A percentile compares a stretch with the other conserved stretches of the same genome.
phyloP scores from a whole-genome alignment of 2,113 vertebrate species.

The Irena cyanogastra region DNA sequence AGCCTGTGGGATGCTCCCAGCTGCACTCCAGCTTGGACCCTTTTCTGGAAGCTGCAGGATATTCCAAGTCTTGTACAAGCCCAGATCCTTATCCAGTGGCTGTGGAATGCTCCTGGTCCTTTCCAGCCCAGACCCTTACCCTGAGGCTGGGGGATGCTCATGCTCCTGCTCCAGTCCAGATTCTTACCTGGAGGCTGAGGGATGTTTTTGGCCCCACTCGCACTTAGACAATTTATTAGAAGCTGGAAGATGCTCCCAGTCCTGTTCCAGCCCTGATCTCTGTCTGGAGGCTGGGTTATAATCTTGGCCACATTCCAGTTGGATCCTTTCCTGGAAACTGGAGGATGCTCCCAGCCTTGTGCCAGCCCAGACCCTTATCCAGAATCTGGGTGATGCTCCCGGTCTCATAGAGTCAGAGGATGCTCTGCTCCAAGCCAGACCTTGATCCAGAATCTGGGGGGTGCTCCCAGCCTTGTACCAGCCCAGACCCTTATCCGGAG shows the following conservation, averaged over 20 bases:
- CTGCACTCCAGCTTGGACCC: not conserved
- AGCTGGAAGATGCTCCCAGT: not conserved
- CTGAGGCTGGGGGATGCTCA: accelerated
- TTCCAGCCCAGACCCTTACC: not conserved
- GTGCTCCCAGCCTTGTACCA: not conserved
- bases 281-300: not conserved
- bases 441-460: not conserved
- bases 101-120: not conserved
- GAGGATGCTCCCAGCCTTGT: not conserved
- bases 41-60: not conserved
- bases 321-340: not conserved
- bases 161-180: not conserved
- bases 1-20: not conserved
- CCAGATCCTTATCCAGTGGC: not conserved
- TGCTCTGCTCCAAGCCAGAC: not conserved
- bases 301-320: not conserved
- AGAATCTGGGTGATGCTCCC: not conserved
- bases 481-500: not conserved
- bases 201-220: not conserved
- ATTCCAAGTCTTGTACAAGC: not conserved
- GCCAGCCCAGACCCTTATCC: not conserved
- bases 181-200: not conserved
- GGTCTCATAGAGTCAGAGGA: accelerated
- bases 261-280: not conserved
- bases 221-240: not conserved